A percentile compares a stretch with the other conserved stretches of the same genome.
These are phyloP conservation scores for Tupaia chinensis DNA, from an alignment of 2,113 vertebrate species.

Conservation along the genomic window DNA sequence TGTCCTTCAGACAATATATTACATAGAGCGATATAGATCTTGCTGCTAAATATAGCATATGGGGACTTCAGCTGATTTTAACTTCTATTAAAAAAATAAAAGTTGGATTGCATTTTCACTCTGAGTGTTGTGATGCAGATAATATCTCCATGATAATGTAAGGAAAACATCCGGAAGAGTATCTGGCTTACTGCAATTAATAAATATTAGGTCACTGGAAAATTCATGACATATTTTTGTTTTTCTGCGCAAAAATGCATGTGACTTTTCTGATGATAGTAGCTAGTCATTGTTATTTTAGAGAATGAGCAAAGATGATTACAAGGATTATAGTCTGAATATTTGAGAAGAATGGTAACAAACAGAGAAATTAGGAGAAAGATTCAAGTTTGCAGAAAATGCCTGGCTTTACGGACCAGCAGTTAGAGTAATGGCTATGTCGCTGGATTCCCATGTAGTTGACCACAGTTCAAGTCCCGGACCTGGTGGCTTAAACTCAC, in stretches of 20 bases:
- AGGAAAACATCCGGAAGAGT: background rate
- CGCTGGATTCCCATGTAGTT: too few relatives aligned
- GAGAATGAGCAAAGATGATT: slow-evolving; percentile 11
- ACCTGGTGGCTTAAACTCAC: too few relatives aligned
- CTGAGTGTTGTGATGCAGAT: background rate
- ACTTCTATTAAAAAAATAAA: slow-evolving; percentile 54
- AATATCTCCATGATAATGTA: background rate
- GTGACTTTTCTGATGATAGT: too few relatives aligned
- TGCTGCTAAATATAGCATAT: slow-evolving; percentile 5
- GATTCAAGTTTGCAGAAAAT: slow-evolving; percentile 24
- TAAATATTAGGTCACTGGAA: background rate
- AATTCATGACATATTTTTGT: too few relatives aligned
- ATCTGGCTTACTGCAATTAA: slow-evolving; percentile 35
- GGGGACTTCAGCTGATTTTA: slow-evolving; percentile 14
- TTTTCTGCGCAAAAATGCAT: too few relatives aligned
- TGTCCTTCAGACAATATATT: slow-evolving; percentile 17
- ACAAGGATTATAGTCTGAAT: background rate
- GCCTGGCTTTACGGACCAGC: background rate
- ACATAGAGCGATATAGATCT: slow-evolving; percentile 16
- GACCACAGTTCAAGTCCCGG: too few relatives aligned
- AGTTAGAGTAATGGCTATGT: too few relatives aligned
- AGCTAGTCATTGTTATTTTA: background rate
- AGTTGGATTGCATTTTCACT: slow-evolving; percentile 5
- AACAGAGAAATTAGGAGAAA: slow-evolving; percentile 3
- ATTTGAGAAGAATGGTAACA: background rate